Evolutionary conservation across 2,888 invertebrate genomes (phyloP), one percentile per base, ranked within the genome.

Genomic region (Rhorus exstirpatorius): DNA sequence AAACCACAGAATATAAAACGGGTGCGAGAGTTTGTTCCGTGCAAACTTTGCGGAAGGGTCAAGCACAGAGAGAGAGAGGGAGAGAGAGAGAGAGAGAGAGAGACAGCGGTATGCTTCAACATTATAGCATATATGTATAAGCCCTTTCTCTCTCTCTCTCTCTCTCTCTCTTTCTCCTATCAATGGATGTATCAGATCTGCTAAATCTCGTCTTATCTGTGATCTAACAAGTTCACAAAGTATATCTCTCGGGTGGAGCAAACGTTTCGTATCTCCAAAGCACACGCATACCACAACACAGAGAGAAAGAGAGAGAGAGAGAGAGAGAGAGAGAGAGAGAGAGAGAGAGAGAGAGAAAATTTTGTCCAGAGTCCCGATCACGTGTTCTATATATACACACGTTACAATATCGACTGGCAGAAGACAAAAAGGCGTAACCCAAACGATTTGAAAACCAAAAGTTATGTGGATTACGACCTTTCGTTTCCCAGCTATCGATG

Each of bases 141-240:
- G 78, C 61, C 70, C 63, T 79, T 79, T 61, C 26, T 51, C 38
- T 67, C 68, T 21, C 38, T 31, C 60, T 14, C 60, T 31, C 17
- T 60, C 19, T 60, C 60, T 60, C 21, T 38, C 26, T 49, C 38
- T 31, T 58, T 51, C 61, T 74, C 55, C 80, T 83, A 83, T 85
- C 83, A 76, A 85, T 79, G 83, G 75, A 79, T 71, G 85, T 86
- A 92, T 92, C 92, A 88, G 87, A 92, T 92, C 92, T 87, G 91
- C 87, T 91, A 90, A 91, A 92, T 92, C 92, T 92, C 86, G 81
- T 67, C 87, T 91, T 91, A 92, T 91, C 91, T 88, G 79, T 83
- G 88, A 92, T 92, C 92, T 91, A 90, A 92, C 92, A 92, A 91
- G 90, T 90, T 90, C 87, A 79, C 89, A 88, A 87, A 83, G 86